Evolutionary conservation across 2,113 vertebrate species (phyloP).

Genomic region (Melanotaenia duboulayi): DNA sequence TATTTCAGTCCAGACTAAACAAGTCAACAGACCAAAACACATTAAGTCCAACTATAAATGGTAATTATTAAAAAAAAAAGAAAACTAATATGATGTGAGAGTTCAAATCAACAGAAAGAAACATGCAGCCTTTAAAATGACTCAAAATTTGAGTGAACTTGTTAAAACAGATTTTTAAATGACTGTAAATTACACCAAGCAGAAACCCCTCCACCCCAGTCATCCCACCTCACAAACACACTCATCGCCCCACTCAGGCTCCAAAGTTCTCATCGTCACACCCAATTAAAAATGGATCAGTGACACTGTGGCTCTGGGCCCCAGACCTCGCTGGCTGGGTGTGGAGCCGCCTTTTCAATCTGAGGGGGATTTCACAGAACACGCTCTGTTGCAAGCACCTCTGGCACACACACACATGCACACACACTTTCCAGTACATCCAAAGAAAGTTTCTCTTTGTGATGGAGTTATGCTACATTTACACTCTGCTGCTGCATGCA

Average conservation of each 20-base stretch:
- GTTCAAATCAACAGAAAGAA: neutral
- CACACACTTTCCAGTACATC: constrained; percentile 7
- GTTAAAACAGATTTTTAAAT: too few species aligned
- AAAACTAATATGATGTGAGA: neutral
- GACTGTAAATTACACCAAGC: neutral
- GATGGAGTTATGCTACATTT: neutral
- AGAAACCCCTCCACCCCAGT: neutral
- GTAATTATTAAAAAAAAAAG: too few species aligned
- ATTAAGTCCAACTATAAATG: too few species aligned
- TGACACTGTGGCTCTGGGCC: constrained; percentile 68
- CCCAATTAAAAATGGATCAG: constrained; percentile 78
- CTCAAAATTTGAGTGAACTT: neutral
- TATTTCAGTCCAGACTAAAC: neutral
- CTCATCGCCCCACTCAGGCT: constrained; percentile 5
- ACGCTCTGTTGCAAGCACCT: constrained; percentile 39
- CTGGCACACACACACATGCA: neutral
- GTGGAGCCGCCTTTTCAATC: constrained; percentile 58
- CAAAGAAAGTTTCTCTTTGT: neutral
- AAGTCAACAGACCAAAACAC: neutral
- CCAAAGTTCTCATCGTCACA: constrained; percentile 74
- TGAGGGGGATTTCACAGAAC: constrained; percentile 72
- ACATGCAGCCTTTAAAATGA: neutral
- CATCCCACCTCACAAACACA: neutral
- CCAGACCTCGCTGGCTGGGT: constrained; percentile 52
- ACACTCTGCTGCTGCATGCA: neutral